Conservation (phyloP, 2,113 vertebrate genomes). For the Azemiops feae region DNA sequence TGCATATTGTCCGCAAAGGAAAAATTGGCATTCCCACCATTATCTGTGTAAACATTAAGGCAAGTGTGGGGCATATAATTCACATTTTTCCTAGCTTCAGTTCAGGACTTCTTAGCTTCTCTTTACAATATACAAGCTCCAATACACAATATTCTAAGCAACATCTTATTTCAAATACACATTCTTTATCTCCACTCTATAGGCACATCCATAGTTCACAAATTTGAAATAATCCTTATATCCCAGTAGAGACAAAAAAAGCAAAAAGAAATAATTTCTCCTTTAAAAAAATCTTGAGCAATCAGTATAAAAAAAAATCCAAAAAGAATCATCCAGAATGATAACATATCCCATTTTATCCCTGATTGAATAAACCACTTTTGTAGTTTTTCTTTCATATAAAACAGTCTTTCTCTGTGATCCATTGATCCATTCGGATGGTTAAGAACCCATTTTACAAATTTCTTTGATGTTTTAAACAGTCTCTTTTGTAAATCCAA, state of each 20-base stretch:
- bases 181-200: not conserved
- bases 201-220: not conserved
- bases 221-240: not conserved
- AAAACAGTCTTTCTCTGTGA: not conserved
- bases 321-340: not conserved
- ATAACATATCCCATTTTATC: not conserved
- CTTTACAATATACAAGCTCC: too few relatives aligned
- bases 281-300: not conserved
- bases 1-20: not conserved
- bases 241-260: not conserved
- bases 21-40: not conserved
- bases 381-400: not conserved
- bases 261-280: not conserved
- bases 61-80: not conserved
- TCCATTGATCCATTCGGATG: not conserved
- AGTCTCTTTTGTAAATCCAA: not conserved
- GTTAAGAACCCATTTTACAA: not conserved
- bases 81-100: not conserved
- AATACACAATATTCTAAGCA: not conserved
- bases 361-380: not conserved
- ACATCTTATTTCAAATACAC: not conserved
- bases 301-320: not conserved
- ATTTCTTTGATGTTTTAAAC: not conserved
- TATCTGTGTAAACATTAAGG: not conserved
- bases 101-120: not conserved